phyloP scores from a whole-genome alignment of 2,797 vertebrate species.

The Gymnocypris eckloni region DNA sequence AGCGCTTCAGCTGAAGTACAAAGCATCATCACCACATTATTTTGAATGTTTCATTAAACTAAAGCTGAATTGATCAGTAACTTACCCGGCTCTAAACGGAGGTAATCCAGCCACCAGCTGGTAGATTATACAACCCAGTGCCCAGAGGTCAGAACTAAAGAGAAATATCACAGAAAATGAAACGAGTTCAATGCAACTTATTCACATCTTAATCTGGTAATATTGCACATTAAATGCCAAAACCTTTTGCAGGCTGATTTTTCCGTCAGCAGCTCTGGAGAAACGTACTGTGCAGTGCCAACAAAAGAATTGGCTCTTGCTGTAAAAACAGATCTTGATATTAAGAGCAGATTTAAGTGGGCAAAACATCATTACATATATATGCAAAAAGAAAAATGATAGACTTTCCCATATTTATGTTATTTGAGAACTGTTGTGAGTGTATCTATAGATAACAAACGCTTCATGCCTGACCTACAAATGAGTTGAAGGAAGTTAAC shows the following conservation, averaged over 20 bases:
- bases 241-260: conserved; percentile 99
- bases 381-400: not conserved
- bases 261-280: conserved; percentile 96
- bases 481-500: conserved; percentile 32
- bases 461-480: conserved; percentile 30
- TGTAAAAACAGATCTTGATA: conserved; percentile 63
- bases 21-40: not conserved
- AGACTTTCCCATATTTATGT: conserved; percentile 39
- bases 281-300: conserved; percentile 98
- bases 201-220: not conserved
- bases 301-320: conserved; percentile 98
- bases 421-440: conserved; percentile 7
- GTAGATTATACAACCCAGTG: conserved; percentile 98
- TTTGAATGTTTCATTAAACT: not conserved
- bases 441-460: conserved; percentile 51
- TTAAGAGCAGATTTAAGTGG: not conserved
- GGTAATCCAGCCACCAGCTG: conserved; percentile 98
- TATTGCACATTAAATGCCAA: not conserved
- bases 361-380: not conserved
- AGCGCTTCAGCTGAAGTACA: conserved; percentile 11
- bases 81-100: conserved; percentile 98
- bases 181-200: not conserved
- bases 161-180: conserved; percentile 28
- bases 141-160: conserved; percentile 96
- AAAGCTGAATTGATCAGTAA: not conserved